Evolutionary conservation across 2,113 vertebrate species (phyloP).

Genomic region (Spheniscus mendiculus): DNA sequence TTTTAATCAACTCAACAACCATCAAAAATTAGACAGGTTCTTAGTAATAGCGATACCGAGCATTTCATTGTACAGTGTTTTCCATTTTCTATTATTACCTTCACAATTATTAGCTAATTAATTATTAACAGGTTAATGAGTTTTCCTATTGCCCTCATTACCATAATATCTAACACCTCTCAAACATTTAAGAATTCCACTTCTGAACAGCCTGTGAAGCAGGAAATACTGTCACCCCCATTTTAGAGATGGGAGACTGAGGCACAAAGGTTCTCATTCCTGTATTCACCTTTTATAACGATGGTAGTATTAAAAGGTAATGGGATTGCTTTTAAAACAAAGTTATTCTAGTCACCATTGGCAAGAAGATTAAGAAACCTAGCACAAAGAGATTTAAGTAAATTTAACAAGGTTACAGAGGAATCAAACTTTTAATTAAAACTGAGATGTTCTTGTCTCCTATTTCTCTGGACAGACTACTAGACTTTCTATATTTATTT

Average conservation of each 20-base stretch:
- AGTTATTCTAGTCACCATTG: background rate
- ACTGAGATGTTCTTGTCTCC: background rate
- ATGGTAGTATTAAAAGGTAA: background rate
- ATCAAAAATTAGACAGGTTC: background rate
- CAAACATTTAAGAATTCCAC: background rate
- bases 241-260: background rate
- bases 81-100: conserved; percentile 23
- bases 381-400: background rate
- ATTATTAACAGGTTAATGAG: conserved; percentile 54
- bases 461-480: background rate
- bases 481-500: background rate
- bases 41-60: background rate
- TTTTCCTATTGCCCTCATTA: conserved; percentile 35
- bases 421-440: conserved; percentile 36
- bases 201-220: background rate
- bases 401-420: conserved; percentile 10
- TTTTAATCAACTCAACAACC: background rate
- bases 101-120: conserved; percentile 54
- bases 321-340: background rate
- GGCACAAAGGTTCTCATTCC: background rate
- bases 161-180: background rate
- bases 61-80: background rate
- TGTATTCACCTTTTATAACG: background rate
- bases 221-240: background rate
- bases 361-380: background rate